Percentiles rank a stretch among this genome's conserved stretches.
These are phyloP conservation scores for Bembecia ichneumoniformis DNA, from an alignment of 2,888 invertebrate species.

Conservation along the genomic window DNA sequence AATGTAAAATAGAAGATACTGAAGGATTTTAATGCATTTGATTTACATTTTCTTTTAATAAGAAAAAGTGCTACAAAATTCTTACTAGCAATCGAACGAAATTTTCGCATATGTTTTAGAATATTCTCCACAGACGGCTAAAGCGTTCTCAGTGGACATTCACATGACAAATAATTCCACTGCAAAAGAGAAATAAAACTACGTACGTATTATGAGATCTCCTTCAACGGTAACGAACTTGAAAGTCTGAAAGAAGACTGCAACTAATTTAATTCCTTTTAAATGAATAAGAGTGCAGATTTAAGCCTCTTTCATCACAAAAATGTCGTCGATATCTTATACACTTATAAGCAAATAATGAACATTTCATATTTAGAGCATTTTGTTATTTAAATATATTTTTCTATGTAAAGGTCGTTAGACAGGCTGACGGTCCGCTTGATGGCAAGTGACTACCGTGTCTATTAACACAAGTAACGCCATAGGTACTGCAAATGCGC, in stretches of 20 bases:
- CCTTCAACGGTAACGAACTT: slow-evolving; percentile 24
- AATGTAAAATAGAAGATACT: not conserved
- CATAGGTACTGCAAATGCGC: too few species aligned
- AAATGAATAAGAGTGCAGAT: too few species aligned
- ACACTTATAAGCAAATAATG: too few species aligned
- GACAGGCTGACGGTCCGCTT: too few species aligned
- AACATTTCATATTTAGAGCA: too few species aligned
- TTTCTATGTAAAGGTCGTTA: too few species aligned
- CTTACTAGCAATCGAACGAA: not conserved
- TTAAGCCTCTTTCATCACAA: too few species aligned
- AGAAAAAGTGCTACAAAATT: not conserved
- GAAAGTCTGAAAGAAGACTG: not conserved
- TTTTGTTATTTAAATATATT: too few species aligned
- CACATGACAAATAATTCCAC: slow-evolving; percentile 28
- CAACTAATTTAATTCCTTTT: slow-evolving; percentile 13
- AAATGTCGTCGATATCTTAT: too few species aligned
- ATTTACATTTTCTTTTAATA: not conserved
- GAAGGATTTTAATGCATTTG: not conserved
- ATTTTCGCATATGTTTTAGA: not conserved
- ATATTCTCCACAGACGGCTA: slow-evolving; percentile 9
- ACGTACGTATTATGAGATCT: slow-evolving; percentile 27
- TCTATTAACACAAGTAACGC: too few species aligned
- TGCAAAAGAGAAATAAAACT: slow-evolving; percentile 38
- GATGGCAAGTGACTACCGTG: too few species aligned
- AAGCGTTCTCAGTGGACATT: slow-evolving; percentile 27